These are phyloP conservation scores for Dendropsophus ebraccatus DNA, from an alignment of 2,113 vertebrate genomes.

Conservation along the genomic window DNA sequence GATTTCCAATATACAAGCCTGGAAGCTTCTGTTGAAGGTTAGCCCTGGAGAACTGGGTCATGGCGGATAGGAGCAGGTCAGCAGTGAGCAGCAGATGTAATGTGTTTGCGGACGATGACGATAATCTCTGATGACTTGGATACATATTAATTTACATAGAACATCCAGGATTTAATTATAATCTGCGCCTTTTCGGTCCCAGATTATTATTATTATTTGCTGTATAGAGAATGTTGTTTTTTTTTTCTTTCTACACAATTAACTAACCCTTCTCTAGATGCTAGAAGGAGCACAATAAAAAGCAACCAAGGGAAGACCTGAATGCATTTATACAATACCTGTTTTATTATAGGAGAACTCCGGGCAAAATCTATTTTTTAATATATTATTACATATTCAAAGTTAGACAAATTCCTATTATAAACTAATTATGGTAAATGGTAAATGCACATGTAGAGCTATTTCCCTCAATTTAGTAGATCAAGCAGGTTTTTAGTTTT, in stretches of 20 bases:
- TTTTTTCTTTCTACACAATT: not conserved
- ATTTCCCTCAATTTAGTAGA: too few relatives aligned
- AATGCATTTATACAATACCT: too few relatives aligned
- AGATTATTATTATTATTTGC: not conserved
- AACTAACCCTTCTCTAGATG: not conserved
- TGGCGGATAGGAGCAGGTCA: not conserved
- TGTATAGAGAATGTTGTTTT: not conserved
- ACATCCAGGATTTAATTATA: constrained; percentile 4
- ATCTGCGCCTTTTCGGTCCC: not conserved
- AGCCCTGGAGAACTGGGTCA: not conserved
- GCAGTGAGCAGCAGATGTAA: not conserved
- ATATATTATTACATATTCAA: too few relatives aligned
- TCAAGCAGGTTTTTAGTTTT: too few relatives aligned
- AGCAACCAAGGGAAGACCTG: not conserved
- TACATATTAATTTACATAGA: not conserved
- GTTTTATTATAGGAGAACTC: too few relatives aligned
- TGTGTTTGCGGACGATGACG: not conserved
- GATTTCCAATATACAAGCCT: not conserved
- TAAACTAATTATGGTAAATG: too few relatives aligned
- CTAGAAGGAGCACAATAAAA: not conserved
- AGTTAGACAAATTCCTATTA: too few relatives aligned
- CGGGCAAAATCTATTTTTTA: too few relatives aligned
- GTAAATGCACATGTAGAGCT: too few relatives aligned
- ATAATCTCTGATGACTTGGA: not conserved
- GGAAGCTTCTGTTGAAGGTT: not conserved